Evolutionary conservation across 2,888 invertebrate species (phyloP).

Genomic region (Drosophila cyrtoloma): DNA sequence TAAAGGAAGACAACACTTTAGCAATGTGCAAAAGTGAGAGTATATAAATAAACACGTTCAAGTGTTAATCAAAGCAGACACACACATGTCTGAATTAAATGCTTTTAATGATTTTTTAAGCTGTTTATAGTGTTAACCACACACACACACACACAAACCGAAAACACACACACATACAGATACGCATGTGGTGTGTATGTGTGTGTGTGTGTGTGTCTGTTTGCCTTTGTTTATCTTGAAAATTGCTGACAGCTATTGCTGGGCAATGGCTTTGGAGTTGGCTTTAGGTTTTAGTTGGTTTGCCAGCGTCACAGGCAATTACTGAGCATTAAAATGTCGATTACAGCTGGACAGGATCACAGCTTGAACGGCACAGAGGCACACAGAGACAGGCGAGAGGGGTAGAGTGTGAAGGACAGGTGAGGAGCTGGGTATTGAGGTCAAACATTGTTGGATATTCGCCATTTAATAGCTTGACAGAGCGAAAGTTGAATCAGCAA

Average conservation of each 20-base stretch:
- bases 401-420: too few species aligned
- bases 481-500: slow-evolving; percentile 8
- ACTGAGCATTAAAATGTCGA: slow-evolving; percentile 58
- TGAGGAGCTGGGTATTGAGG: background rate
- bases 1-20: slow-evolving; percentile 4
- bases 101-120: slow-evolving; percentile 62
- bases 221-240: slow-evolving; percentile 50
- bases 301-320: slow-evolving; percentile 41
- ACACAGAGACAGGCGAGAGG: background rate
- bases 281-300: slow-evolving; percentile 18
- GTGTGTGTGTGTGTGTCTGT: background rate
- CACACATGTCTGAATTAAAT: slow-evolving; percentile 28
- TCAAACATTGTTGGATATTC: slow-evolving; percentile 43
- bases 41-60: background rate
- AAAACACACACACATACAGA: slow-evolving; percentile 4
- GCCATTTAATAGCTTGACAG: slow-evolving; percentile 37
- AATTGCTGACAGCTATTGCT: slow-evolving; percentile 51
- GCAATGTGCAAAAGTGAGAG: background rate
- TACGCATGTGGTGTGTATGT: background rate
- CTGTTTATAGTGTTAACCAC: slow-evolving; percentile 63
- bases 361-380: slow-evolving; percentile 3
- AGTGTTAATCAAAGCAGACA: slow-evolving; percentile 22
- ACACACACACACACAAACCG: slow-evolving; percentile 6
- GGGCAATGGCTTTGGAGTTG: slow-evolving; percentile 24
- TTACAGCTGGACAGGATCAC: slow-evolving; percentile 34